phyloP scores from a whole-genome alignment of 2,797 vertebrate species.

The Gadopsis bispinosus region DNA sequence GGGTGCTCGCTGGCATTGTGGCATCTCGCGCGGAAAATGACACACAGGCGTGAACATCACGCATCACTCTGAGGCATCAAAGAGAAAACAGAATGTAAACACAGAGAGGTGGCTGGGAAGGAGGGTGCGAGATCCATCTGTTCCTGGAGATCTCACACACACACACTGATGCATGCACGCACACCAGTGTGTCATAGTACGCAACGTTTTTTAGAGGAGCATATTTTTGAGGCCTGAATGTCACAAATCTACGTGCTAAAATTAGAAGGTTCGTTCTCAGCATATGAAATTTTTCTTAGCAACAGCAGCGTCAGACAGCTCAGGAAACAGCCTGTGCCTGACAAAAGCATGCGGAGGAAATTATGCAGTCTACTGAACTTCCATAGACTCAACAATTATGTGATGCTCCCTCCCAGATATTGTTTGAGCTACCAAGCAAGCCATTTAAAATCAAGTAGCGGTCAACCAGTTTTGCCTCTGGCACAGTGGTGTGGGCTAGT shows the following conservation, averaged over 20 bases:
- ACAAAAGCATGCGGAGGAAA: constrained; percentile 32
- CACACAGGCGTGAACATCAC: background rate
- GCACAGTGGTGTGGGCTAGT: background rate
- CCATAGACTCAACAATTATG: constrained; percentile 1
- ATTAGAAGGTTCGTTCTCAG: constrained; percentile 30
- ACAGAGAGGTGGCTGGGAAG: background rate
- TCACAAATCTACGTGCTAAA: constrained; percentile 41
- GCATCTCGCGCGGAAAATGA: constrained; percentile 4
- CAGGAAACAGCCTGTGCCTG: constrained; percentile 21
- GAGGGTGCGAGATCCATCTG: constrained; percentile 64
- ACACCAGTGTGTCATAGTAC: constrained; percentile 21
- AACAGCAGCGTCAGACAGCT: constrained; percentile 15
- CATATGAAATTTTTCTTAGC: constrained; percentile 36
- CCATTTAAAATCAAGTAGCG: constrained; percentile 6
- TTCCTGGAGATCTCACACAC: constrained; percentile 42
- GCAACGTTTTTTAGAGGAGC: constrained; percentile 11
- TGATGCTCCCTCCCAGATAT: constrained; percentile 5
- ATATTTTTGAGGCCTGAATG: constrained; percentile 28
- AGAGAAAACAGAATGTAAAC: constrained; percentile 3
- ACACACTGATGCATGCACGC: background rate
- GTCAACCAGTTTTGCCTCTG: background rate
- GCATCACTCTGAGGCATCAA: constrained; percentile 7
- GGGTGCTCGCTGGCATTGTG: constrained; percentile 3
- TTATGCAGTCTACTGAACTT: constrained; percentile 41
- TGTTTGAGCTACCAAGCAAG: background rate